Evolutionary conservation across 2,888 invertebrate species (phyloP).

Genomic region (Osmoderma eremita): DNA sequence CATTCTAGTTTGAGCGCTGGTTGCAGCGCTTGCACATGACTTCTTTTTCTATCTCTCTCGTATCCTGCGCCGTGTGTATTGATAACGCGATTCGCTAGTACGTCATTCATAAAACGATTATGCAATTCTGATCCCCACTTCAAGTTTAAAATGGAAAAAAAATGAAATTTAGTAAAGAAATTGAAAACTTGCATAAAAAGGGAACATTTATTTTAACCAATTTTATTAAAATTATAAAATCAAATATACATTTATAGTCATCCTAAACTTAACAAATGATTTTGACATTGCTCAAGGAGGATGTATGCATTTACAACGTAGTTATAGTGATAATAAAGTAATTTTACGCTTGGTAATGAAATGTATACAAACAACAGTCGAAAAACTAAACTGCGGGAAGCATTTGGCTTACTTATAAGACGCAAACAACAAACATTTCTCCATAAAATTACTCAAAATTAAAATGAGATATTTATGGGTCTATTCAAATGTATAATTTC

Average conservation of each 20-base stretch:
- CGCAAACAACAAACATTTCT: background rate
- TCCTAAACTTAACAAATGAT: background rate
- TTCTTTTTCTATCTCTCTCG: slow-evolving; percentile 48
- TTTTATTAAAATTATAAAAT: too few relatives aligned
- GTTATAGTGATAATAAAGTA: slow-evolving; percentile 21
- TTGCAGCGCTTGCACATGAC: slow-evolving; percentile 58
- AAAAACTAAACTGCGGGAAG: background rate
- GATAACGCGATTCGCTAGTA: slow-evolving; percentile 37
- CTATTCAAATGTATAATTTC: background rate
- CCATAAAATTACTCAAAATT: background rate
- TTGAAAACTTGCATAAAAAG: too few relatives aligned
- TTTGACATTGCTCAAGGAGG: slow-evolving; percentile 24
- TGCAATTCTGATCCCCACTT: slow-evolving; percentile 18
- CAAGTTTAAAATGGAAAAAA: too few relatives aligned
- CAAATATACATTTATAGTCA: too few relatives aligned
- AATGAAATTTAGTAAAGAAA: too few relatives aligned
- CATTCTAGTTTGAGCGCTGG: slow-evolving; percentile 60
- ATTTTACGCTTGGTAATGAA: slow-evolving; percentile 10
- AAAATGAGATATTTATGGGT: background rate
- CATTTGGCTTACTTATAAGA: background rate
- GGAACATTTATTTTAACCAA: too few relatives aligned
- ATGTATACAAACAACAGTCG: background rate
- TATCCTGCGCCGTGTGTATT: slow-evolving; percentile 45
- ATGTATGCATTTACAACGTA: background rate
- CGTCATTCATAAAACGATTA: slow-evolving; percentile 37